phyloP scores from a whole-genome alignment of 2,113 vertebrate species.

The Rhadina sibilatrix region DNA sequence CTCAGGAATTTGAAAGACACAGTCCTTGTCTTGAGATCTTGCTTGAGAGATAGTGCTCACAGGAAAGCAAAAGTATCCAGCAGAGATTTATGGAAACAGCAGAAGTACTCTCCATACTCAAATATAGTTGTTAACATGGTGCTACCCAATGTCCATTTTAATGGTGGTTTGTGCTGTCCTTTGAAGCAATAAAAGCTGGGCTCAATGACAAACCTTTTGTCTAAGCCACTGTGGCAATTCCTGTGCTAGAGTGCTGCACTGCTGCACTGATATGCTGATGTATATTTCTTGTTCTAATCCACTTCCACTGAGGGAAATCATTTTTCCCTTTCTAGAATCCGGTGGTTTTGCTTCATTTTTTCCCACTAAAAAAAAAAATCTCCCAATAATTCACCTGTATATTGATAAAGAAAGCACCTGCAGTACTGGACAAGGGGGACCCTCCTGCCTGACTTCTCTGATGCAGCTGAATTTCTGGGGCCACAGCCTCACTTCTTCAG shows the following conservation, averaged over 20 bases:
- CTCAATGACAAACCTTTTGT: neutral
- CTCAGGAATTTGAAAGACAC: neutral
- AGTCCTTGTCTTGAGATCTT: neutral
- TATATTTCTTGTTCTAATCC: neutral
- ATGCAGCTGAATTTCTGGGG: neutral
- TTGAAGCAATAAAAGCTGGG: neutral
- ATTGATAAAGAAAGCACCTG: neutral
- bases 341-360: neutral
- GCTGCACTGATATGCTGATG: neutral
- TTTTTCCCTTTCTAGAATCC: neutral
- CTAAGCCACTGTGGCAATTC: neutral
- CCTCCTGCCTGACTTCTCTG: neutral
- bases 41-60: neutral
- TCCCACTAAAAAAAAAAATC: neutral
- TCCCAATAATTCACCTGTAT: neutral
- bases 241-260: neutral
- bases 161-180: neutral
- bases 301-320: neutral
- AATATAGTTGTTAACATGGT: neutral
- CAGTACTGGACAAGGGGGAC: neutral
- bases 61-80: neutral
- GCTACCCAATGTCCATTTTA: neutral
- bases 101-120: neutral
- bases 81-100: neutral
- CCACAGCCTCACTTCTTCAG: neutral